Percentiles rank a stretch among this genome's conserved stretches.
Conservation (phyloP, 2,113 vertebrate species). For the Mesembrinibis cayennensis region DNA sequence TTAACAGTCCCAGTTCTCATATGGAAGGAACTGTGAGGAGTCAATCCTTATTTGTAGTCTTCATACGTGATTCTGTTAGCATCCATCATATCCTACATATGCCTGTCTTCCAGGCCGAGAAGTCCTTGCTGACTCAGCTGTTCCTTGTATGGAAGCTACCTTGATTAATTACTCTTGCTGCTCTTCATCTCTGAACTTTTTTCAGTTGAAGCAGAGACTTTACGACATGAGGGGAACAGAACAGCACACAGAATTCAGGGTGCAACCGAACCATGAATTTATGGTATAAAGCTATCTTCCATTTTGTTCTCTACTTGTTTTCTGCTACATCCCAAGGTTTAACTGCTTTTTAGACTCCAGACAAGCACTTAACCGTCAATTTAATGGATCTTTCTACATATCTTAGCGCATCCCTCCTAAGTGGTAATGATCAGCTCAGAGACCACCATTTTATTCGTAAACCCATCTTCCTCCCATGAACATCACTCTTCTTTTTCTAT, state of each 20-base stretch:
- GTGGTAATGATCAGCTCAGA: background rate
- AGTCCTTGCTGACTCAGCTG: background rate
- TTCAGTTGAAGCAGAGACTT: background rate
- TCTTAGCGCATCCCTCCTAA: background rate
- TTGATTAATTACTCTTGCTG: background rate
- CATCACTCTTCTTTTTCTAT: background rate
- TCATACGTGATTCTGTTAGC: background rate
- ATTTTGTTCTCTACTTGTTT: background rate
- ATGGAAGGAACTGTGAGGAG: background rate
- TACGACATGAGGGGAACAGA: fast-evolving
- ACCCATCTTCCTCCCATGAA: background rate
- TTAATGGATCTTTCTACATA: background rate
- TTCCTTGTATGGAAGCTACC: background rate
- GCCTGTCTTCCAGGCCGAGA: background rate
- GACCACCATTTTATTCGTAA: background rate
- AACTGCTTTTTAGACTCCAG: background rate
- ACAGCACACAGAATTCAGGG: background rate
- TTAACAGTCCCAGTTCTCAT: background rate
- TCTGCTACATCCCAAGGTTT: background rate
- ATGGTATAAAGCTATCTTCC: background rate
- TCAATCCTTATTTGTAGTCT: background rate
- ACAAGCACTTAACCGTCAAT: background rate
- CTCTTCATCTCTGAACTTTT: background rate
- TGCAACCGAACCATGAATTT: background rate
- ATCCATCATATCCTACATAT: background rate